A percentile compares a stretch with the other conserved stretches of the same genome.
Conservation (phyloP, 2,888 invertebrate genomes). For the Drosophila sordidula region DNA sequence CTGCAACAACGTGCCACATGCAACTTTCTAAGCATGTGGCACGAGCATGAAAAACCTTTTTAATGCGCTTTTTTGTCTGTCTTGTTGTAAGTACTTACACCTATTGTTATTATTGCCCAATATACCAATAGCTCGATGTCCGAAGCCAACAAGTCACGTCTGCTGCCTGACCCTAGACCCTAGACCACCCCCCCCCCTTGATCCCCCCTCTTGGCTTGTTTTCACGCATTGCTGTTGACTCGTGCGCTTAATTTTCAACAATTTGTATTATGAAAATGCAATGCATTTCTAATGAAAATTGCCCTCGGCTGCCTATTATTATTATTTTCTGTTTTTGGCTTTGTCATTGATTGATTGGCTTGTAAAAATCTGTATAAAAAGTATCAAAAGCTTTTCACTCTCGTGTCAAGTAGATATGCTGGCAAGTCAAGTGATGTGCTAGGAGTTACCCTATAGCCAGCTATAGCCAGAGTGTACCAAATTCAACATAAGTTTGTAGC, state of each 20-base stretch:
- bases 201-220: conserved; percentile 58
- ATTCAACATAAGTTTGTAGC: too few species aligned
- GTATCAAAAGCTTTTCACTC: conserved; percentile 70
- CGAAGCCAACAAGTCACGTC: conserved; percentile 54
- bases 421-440: neutral
- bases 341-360: conserved; percentile 83
- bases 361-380: conserved; percentile 53
- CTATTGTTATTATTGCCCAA: conserved; percentile 44
- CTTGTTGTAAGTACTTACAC: conserved; percentile 37
- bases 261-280: conserved; percentile 71
- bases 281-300: conserved; percentile 71
- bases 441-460: conserved; percentile 13
- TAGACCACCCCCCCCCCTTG: neutral
- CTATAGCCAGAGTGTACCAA: too few species aligned
- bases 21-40: conserved; percentile 76
- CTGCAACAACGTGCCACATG: conserved; percentile 29
- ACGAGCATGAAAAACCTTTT: conserved; percentile 78
- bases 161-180: conserved; percentile 38
- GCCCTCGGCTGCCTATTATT: conserved; percentile 26
- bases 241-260: conserved; percentile 79
- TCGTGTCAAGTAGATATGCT: conserved; percentile 43
- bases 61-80: conserved; percentile 52
- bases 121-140: conserved; percentile 3
- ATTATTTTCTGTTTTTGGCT: conserved; percentile 11
- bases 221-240: conserved; percentile 80